phyloP scores from a whole-genome alignment of 1,140 invertebrate species.

The Drosophila ohnishii region DNA sequence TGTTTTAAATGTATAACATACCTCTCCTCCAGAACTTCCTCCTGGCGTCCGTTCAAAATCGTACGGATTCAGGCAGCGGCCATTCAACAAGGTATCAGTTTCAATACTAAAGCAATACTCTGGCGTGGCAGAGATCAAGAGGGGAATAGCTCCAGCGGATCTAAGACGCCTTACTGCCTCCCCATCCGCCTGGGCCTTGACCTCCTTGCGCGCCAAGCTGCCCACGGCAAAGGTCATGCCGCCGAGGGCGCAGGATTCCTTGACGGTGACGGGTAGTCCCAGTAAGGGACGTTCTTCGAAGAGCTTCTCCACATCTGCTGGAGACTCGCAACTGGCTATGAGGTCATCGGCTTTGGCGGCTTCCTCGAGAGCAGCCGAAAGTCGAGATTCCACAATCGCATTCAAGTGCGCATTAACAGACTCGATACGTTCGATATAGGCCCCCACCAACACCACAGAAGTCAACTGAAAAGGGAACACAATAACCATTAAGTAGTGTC shows the following conservation, averaged over 20 bases:
- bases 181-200: slow-evolving; percentile 86
- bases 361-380: slow-evolving; percentile 87
- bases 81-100: slow-evolving; percentile 88
- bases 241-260: slow-evolving; percentile 88
- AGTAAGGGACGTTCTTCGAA: slow-evolving; percentile 85
- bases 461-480: slow-evolving; percentile 83
- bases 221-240: slow-evolving; percentile 88
- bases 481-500: neutral
- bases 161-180: slow-evolving; percentile 85
- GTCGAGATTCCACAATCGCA: slow-evolving; percentile 89
- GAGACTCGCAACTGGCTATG: slow-evolving; percentile 25
- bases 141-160: slow-evolving; percentile 89
- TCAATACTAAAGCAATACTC: slow-evolving; percentile 91
- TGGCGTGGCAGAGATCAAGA: slow-evolving; percentile 91
- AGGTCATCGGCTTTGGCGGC: slow-evolving; percentile 85
- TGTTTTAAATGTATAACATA: slow-evolving; percentile 54
- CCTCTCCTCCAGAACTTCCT: slow-evolving; percentile 91
- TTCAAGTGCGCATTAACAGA: slow-evolving; percentile 89
- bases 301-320: slow-evolving; percentile 75
- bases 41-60: slow-evolving; percentile 86
- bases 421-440: slow-evolving; percentile 88
- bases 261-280: slow-evolving; percentile 90
- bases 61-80: slow-evolving; percentile 91
- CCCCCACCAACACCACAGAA: slow-evolving; percentile 86
- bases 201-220: slow-evolving; percentile 84